Conservation (phyloP, 2,888 invertebrate species). For the Drosophila flavopinicola region DNA sequence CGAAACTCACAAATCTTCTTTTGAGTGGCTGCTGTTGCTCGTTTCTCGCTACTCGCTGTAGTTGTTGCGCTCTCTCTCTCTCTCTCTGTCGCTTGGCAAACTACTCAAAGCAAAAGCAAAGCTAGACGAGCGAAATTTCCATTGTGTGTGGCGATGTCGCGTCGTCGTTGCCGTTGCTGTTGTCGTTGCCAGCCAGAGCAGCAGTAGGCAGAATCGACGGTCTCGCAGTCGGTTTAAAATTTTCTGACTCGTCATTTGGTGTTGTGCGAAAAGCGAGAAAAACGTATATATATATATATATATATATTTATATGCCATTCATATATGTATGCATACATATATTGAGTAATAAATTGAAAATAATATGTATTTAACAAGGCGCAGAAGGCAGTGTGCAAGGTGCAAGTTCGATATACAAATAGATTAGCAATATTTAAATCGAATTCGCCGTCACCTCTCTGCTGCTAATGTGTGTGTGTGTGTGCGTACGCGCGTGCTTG, state of each 20-base stretch:
- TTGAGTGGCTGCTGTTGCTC: conserved; percentile 48
- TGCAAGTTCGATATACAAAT: conserved; percentile 58
- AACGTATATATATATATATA: conserved; percentile 37
- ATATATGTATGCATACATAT: conserved; percentile 21
- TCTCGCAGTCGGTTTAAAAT: conserved; percentile 79
- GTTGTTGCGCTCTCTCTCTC: conserved; percentile 21
- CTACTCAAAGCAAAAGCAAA: conserved; percentile 70
- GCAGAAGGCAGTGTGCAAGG: conserved; percentile 54
- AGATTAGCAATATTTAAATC: conserved; percentile 60
- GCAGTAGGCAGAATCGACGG: conserved; percentile 61
- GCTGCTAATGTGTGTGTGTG: conserved; percentile 22
- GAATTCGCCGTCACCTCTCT: conserved; percentile 29
- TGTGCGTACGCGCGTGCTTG: conserved; percentile 8
- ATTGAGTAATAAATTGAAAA: conserved; percentile 70
- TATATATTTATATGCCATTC: conserved; percentile 6
- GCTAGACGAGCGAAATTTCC: conserved; percentile 82
- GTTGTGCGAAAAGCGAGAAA: conserved; percentile 72
- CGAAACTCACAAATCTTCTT: conserved; percentile 56
- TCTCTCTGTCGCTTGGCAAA: conserved; percentile 40
- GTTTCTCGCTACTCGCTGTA: conserved; percentile 64
- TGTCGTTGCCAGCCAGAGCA: conserved; percentile 66
- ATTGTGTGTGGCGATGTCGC: conserved; percentile 82
- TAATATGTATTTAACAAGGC: conserved; percentile 51
- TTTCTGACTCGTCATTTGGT: conserved; percentile 77
- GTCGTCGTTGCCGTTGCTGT: conserved; percentile 65